Conservation (phyloP, 2,113 vertebrate species). For the Diphyllodes magnificus region DNA sequence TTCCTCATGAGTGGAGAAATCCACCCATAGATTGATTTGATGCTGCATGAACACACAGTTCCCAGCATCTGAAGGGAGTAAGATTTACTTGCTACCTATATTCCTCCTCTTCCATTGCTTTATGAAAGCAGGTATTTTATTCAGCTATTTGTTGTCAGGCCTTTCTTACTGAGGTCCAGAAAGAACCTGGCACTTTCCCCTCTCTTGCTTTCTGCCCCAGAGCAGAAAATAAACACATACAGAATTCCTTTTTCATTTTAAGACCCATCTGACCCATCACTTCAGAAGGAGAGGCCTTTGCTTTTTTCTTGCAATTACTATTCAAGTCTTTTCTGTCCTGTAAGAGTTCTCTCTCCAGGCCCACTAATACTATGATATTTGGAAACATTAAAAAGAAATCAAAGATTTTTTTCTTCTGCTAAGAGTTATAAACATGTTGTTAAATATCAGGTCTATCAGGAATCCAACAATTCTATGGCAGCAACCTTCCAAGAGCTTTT, state of each 20-base stretch:
- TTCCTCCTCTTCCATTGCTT: not conserved
- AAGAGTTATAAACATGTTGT: not conserved
- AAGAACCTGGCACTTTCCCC: not conserved
- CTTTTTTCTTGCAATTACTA: not conserved
- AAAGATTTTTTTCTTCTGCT: not conserved
- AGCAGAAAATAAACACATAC: not conserved
- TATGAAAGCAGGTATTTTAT: not conserved
- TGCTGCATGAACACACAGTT: not conserved
- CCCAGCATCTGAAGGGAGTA: not conserved
- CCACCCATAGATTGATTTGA: not conserved
- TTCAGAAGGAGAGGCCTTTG: not conserved
- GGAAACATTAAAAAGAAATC: not conserved
- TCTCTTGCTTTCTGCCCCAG: not conserved
- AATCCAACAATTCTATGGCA: not conserved
- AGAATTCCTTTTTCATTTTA: not conserved
- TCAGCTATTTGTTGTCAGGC: not conserved
- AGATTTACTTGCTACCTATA: not conserved
- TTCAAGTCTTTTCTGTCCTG: not conserved
- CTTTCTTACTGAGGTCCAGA: not conserved
- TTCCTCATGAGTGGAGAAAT: not conserved
- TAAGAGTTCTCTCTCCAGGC: not conserved
- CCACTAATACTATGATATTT: not conserved
- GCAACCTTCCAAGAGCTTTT: not conserved
- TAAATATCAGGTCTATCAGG: not conserved
- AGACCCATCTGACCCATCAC: not conserved